Percentiles rank a stretch among this genome's conserved stretches.
phyloP scores from a whole-genome alignment of 2,113 vertebrate genomes.

The Myiozetetes cayanensis region DNA sequence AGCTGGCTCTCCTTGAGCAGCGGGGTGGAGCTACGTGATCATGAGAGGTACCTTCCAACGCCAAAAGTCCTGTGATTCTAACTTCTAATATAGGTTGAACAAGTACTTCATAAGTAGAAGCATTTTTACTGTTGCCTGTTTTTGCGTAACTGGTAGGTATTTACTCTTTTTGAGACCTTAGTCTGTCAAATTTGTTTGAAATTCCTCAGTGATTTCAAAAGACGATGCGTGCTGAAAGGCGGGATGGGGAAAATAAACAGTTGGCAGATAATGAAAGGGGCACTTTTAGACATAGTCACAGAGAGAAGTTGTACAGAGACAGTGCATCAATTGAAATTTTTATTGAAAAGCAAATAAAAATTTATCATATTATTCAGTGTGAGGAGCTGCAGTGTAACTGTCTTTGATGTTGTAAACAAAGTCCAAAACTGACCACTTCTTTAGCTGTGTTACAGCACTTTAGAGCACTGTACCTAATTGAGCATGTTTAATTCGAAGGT shows the following conservation, averaged over 20 bases:
- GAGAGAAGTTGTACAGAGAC: not conserved
- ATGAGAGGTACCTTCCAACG: not conserved
- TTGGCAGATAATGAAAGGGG: not conserved
- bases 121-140: not conserved
- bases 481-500: conserved; percentile 41
- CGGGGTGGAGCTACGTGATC: not conserved
- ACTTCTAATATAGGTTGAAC: not conserved
- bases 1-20: not conserved
- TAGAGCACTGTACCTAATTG: not conserved
- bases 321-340: not conserved
- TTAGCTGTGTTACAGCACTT: not conserved
- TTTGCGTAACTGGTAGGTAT: not conserved
- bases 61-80: not conserved
- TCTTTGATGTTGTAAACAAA: not conserved
- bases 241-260: not conserved
- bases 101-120: not conserved
- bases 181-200: not conserved
- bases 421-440: not conserved
- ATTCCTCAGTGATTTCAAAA: not conserved
- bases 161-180: not conserved
- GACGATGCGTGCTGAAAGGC: not conserved
- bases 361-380: not conserved
- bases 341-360: not conserved
- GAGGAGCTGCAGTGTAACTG: not conserved
- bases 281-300: not conserved